Evolutionary conservation across 1,140 invertebrate genomes (phyloP).

Genomic region (Matsumurasca onukii): DNA sequence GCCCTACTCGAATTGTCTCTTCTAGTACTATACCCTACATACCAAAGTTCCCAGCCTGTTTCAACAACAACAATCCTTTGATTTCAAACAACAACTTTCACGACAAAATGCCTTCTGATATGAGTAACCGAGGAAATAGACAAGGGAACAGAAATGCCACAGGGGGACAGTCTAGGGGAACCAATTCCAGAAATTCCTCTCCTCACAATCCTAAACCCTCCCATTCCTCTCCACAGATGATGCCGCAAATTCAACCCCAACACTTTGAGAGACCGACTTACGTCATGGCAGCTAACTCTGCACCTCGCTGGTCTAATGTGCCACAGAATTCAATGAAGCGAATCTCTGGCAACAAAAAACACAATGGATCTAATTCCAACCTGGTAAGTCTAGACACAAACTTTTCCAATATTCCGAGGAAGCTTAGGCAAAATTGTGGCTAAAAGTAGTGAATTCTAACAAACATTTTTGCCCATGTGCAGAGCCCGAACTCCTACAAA

Average conservation of each 20-base stretch:
- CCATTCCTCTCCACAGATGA: conserved; percentile 2
- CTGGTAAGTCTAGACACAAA: too few relatives aligned
- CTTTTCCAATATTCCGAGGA: too few relatives aligned
- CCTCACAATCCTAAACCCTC: conserved; percentile 12
- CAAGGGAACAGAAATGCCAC: too few relatives aligned
- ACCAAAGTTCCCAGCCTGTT: conserved; percentile 18
- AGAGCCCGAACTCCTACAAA: too few relatives aligned
- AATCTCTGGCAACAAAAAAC: neutral
- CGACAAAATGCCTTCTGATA: neutral
- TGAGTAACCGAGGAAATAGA: conserved; percentile 6
- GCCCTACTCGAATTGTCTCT: neutral
- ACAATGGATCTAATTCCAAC: conserved; percentile 8
- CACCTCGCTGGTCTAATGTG: neutral
- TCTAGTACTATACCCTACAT: conserved; percentile 10
- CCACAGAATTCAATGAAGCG: neutral
- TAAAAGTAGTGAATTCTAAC: too few relatives aligned
- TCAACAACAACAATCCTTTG: conserved; percentile 12
- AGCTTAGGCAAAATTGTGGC: too few relatives aligned
- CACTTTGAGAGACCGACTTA: neutral
- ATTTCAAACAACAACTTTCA: conserved; percentile 4
- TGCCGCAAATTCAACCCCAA: neutral
- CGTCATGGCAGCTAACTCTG: neutral
- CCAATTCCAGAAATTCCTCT: neutral
- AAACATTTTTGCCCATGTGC: too few relatives aligned
- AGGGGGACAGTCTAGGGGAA: too few relatives aligned